Evolutionary conservation across 2,113 vertebrate genomes (phyloP).

Genomic region (Columba janthina): DNA sequence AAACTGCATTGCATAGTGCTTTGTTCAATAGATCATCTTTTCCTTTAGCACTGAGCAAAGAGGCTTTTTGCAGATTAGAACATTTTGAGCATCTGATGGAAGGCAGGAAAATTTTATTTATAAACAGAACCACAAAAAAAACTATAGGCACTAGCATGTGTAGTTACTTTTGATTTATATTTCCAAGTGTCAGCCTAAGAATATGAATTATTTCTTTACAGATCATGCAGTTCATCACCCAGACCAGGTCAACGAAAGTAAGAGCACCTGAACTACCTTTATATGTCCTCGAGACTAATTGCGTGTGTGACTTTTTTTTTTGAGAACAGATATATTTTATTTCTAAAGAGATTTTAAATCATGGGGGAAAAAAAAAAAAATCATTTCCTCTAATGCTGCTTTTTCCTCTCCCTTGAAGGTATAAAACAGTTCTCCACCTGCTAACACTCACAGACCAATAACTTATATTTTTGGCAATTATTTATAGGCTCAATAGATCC

Average conservation of each 20-base stretch:
- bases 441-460: conserved; percentile 77
- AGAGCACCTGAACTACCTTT: conserved; percentile 22
- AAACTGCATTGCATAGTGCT: conserved; percentile 60
- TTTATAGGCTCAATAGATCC: conserved; percentile 72
- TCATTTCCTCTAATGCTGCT: conserved; percentile 5
- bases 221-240: conserved; percentile 21
- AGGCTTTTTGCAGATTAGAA: conserved; percentile 46
- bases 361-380: not conserved
- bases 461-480: conserved; percentile 77
- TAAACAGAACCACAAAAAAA: conserved; percentile 48
- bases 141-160: conserved; percentile 20
- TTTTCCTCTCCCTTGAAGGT: conserved; percentile 33
- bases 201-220: conserved; percentile 59
- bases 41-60: conserved; percentile 35
- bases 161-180: conserved; percentile 54
- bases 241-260: conserved; percentile 31
- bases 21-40: conserved; percentile 58
- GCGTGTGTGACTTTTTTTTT: not conserved
- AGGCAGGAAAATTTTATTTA: conserved; percentile 34
- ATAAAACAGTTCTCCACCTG: conserved; percentile 71
- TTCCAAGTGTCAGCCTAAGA: conserved; percentile 40
- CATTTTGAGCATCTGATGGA: conserved; percentile 49
- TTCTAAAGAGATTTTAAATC: conserved; percentile 62
- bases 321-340: conserved; percentile 29
- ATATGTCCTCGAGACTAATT: conserved; percentile 49